A percentile compares a stretch with the other conserved stretches of the same genome.
Evolutionary conservation across 2,797 vertebrate genomes (phyloP).

Genomic region (Chloroceryle inda): DNA sequence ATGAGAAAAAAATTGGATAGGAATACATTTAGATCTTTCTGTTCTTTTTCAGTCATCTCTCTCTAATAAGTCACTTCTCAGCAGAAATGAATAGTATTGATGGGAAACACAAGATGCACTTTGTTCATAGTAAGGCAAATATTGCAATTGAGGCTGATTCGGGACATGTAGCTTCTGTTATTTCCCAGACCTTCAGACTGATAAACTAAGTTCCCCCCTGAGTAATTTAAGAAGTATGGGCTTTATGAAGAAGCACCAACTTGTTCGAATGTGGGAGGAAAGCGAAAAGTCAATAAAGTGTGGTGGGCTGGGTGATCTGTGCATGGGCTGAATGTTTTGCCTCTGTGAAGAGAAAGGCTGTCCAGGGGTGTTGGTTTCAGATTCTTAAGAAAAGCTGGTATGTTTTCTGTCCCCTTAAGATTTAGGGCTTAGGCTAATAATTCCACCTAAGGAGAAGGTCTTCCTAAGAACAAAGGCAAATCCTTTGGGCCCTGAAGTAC

Average conservation of each 20-base stretch:
- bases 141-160: not conserved
- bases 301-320: not conserved
- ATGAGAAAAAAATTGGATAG: not conserved
- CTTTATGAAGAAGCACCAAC: slow-evolving; percentile 10
- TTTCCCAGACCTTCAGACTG: slow-evolving; percentile 51
- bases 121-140: not conserved
- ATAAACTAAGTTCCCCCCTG: not conserved
- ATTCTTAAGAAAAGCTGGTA: slow-evolving; percentile 14
- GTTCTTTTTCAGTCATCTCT: slow-evolving; percentile 44
- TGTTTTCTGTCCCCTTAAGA: not conserved
- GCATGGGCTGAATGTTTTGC: not conserved
- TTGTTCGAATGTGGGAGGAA: slow-evolving; percentile 71
- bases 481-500: not conserved
- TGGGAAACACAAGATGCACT: slow-evolving; percentile 28
- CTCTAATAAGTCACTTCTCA: not conserved
- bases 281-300: slow-evolving; percentile 53
- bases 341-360: not conserved
- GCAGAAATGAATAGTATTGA: not conserved
- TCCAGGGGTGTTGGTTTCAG: not conserved
- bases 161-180: not conserved
- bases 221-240: slow-evolving; percentile 56
- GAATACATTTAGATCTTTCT: not conserved
- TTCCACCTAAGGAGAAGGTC: not conserved
- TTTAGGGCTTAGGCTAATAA: not conserved
- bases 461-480: not conserved